A percentile compares a stretch with the other conserved stretches of the same genome.
phyloP scores from a whole-genome alignment of 1,140 invertebrate genomes.

The Drosophila athabasca region DNA sequence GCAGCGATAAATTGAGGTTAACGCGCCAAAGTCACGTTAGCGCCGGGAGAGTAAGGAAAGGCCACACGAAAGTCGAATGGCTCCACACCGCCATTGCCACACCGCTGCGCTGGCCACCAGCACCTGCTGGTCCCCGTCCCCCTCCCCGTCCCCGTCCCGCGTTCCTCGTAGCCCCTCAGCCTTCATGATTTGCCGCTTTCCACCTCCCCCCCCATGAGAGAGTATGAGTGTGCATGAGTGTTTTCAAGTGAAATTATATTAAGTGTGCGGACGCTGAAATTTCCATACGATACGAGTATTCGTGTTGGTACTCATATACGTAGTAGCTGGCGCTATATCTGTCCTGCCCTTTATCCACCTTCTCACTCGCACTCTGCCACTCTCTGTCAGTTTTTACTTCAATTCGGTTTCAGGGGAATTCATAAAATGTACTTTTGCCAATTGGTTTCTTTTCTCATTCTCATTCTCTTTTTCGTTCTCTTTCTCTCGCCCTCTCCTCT shows the following conservation, averaged over 20 bases:
- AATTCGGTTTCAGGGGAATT: slow-evolving; percentile 33
- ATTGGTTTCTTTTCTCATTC: slow-evolving; percentile 10
- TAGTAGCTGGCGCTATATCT: slow-evolving; percentile 24
- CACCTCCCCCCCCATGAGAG: not conserved
- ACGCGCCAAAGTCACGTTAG: slow-evolving; percentile 79
- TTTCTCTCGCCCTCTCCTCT: not conserved
- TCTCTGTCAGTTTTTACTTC: slow-evolving; percentile 17
- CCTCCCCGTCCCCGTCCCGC: too few relatives aligned
- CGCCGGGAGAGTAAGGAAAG: slow-evolving; percentile 47
- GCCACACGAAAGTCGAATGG: slow-evolving; percentile 49
- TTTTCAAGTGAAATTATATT: slow-evolving; percentile 81
- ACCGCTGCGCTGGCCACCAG: slow-evolving; percentile 25
- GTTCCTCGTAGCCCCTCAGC: not conserved
- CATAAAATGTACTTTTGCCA: slow-evolving; percentile 38
- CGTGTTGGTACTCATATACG: too few relatives aligned
- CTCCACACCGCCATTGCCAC: slow-evolving; percentile 15
- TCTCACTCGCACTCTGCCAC: not conserved
- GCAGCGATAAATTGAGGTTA: slow-evolving; percentile 80
- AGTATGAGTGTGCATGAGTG: slow-evolving; percentile 5
- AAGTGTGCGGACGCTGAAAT: slow-evolving; percentile 76
- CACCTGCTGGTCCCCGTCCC: slow-evolving; percentile 3
- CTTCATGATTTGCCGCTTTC: not conserved
- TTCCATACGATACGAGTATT: slow-evolving; percentile 68
- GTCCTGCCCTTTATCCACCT: slow-evolving; percentile 23
- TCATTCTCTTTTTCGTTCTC: not conserved